phyloP scores from a whole-genome alignment of 2,797 vertebrate genomes.

The Spondyliosoma cantharus region DNA sequence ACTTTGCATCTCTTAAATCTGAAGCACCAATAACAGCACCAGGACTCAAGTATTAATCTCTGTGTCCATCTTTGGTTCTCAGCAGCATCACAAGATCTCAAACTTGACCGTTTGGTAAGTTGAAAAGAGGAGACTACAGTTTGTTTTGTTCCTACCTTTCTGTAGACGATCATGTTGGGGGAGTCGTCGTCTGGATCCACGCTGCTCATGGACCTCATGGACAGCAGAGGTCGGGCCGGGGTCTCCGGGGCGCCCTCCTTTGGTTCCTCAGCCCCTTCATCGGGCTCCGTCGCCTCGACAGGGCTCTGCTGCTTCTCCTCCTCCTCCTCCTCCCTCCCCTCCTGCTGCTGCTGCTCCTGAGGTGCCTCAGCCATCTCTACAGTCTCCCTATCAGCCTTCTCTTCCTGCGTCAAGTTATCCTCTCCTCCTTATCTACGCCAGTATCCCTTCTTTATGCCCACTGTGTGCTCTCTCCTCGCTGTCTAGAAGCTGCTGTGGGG shows the following conservation, averaged over 20 bases:
- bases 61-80: neutral
- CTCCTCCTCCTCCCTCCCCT: constrained; percentile 37
- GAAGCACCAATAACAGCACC: neutral
- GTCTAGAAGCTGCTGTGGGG: constrained; percentile 34
- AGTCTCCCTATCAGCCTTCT: constrained; percentile 29
- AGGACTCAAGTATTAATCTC: neutral
- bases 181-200: constrained; percentile 92
- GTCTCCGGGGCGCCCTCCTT: constrained; percentile 47
- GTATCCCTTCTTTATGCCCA: constrained; percentile 35
- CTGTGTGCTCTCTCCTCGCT: constrained; percentile 35
- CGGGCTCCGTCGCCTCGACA: constrained; percentile 28
- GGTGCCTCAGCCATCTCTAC: constrained; percentile 75
- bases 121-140: neutral
- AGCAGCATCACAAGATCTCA: neutral
- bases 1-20: neutral
- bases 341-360: constrained; percentile 56
- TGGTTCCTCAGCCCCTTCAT: constrained; percentile 51
- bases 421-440: constrained; percentile 43
- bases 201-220: constrained; percentile 79
- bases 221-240: constrained; percentile 65
- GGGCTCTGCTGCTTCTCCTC: constrained; percentile 43
- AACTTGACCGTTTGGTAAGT: neutral
- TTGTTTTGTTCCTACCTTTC: constrained; percentile 88
- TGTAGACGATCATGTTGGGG: constrained; percentile 98
- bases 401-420: constrained; percentile 43